Evolutionary conservation across 2,797 vertebrate species (phyloP), one percentile per base, ranked within the genome.

Genomic region (Eutrigla gurnardus): DNA sequence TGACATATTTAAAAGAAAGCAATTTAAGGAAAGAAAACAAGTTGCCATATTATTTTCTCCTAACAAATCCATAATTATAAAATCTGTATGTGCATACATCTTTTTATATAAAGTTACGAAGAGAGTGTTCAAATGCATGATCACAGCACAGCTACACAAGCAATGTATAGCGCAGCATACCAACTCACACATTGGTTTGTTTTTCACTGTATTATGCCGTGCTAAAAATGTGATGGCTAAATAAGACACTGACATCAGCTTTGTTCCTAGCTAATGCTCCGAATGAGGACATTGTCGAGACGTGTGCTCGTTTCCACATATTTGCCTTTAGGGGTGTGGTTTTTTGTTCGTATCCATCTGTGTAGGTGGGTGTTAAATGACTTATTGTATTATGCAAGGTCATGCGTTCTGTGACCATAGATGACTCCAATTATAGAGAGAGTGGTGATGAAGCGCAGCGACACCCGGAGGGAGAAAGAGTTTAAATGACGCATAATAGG

Each of bases 341-440:
- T 75, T 43, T 68, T 17, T 59, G 39, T 82, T 73, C 46, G 49
- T 18, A 14, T 62, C 53, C 58, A 37, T 75, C 75, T 83, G 54
- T 78, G 17, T 63, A 46, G 39, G 5, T 8, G 64, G 61, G 60
- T 74, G 70, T 77, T 75, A 73, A 65, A 82, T 88, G 69, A 82
- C 70, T 53, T 67, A 13, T 55, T 62, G 68, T 69, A 54, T 52
- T 62, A 35, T 69, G 33, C 58, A 79, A 84, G 75, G 84, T 85
- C 75, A 58, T 62, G 64, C 78, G 57, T 71, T 75, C 49, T 62
- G 39, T 67, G 80, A 82, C 85, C 74, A 59, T 43, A 60, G 25
- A 72, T 54, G 74, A 86, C 80, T 67, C 61, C 84, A 70, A 88
- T 90, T 85, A 85, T 65, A 75, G 65, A 60, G 67, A 65, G 50